Evolutionary conservation across 2,888 invertebrate species (phyloP).

Genomic region (Harpalus rubripes): DNA sequence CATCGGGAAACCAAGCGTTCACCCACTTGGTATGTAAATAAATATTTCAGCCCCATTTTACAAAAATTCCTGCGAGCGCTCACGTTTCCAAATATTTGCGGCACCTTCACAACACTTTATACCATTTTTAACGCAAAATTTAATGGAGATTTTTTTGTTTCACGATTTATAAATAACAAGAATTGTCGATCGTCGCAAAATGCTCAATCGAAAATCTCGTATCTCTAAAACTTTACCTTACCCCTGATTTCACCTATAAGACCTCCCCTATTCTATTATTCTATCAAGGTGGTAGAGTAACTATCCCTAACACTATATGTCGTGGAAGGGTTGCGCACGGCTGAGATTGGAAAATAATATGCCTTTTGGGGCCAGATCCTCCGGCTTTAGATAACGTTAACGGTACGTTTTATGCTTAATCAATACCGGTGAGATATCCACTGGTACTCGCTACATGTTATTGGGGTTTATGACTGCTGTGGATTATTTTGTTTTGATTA

Average conservation of each 20-base stretch:
- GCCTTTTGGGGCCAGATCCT: conserved; percentile 15
- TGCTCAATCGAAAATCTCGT: too few relatives aligned
- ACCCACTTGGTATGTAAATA: too few relatives aligned
- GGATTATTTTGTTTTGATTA: conserved; percentile 47
- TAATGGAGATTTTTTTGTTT: too few relatives aligned
- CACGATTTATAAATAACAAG: too few relatives aligned
- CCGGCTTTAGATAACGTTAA: conserved; percentile 29
- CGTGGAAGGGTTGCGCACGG: background rate
- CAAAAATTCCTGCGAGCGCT: too few relatives aligned
- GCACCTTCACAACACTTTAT: too few relatives aligned
- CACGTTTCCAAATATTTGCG: too few relatives aligned
- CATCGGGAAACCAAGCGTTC: too few relatives aligned
- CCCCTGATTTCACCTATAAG: background rate
- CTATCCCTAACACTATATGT: background rate
- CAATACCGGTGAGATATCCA: conserved; percentile 7
- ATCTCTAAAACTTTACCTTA: background rate
- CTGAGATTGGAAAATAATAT: conserved; percentile 30
- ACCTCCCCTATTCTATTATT: background rate
- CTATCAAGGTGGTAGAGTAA: background rate
- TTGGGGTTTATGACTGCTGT: conserved; percentile 35
- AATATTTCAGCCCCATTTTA: too few relatives aligned
- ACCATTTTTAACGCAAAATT: too few relatives aligned
- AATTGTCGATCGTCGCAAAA: too few relatives aligned
- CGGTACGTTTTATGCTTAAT: conserved; percentile 26
- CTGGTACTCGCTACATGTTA: background rate